Percentiles rank a stretch among this genome's conserved stretches.
These are phyloP conservation scores for Sinocyclocheilus grahami DNA, from an alignment of 2,113 vertebrate genomes.

Conservation along the genomic window DNA sequence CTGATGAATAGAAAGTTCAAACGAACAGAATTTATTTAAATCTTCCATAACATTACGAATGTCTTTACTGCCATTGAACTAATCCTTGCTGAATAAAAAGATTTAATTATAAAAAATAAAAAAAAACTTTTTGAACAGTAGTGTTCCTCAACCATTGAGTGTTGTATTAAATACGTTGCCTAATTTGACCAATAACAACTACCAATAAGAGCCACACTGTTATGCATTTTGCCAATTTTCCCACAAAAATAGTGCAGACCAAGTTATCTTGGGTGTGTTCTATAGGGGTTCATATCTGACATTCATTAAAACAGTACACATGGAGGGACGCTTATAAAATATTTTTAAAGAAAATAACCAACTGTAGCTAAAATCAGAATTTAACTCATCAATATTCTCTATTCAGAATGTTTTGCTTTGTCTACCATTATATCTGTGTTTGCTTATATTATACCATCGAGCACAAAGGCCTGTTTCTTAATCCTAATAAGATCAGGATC, in stretches of 20 bases:
- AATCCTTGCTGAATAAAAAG: background rate
- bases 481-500: slow-evolving; percentile 14
- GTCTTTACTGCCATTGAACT: background rate
- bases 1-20: background rate
- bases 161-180: background rate
- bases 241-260: background rate
- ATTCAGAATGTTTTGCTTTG: background rate
- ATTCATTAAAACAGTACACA: background rate
- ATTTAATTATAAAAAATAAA: background rate
- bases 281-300: background rate
- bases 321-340: background rate
- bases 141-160: background rate
- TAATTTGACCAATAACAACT: background rate
- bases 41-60: background rate
- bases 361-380: background rate
- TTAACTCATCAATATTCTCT: background rate
- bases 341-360: background rate
- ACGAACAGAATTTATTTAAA: too few species aligned
- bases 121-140: background rate
- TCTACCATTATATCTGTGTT: background rate
- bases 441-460: background rate
- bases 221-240: background rate
- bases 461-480: slow-evolving; percentile 18
- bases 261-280: background rate
- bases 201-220: background rate